These are phyloP conservation scores for Eurystomus gularis DNA, from an alignment of 2,113 vertebrate species.

Conservation along the genomic window DNA sequence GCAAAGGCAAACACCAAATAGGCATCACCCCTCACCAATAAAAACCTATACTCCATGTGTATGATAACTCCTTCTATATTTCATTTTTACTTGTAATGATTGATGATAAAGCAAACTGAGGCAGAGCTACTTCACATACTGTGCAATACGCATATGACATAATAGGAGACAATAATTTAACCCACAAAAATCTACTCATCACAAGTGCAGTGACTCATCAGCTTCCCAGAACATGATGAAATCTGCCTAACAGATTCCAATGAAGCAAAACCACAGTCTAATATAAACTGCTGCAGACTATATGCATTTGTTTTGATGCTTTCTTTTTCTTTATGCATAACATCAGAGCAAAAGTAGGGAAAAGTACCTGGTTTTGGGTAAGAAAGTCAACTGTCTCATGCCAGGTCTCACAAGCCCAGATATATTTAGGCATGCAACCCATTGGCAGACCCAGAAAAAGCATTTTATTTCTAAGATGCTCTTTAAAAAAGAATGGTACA, in stretches of 20 bases:
- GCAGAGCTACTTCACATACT: neutral
- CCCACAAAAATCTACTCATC: neutral
- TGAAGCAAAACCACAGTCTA: neutral
- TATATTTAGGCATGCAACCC: neutral
- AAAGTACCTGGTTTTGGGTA: neutral
- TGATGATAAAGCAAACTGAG: neutral
- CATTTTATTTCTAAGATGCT: neutral
- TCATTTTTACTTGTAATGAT: neutral
- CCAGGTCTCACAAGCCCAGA: neutral
- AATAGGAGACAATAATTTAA: neutral
- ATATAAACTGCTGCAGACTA: neutral
- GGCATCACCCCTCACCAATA: neutral
- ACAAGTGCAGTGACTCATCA: neutral
- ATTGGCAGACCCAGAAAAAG: neutral
- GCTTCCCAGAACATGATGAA: neutral
- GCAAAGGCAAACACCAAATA: neutral
- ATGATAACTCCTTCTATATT: neutral
- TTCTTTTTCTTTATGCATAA: neutral
- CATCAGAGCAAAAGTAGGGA: neutral
- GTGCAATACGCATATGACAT: neutral
- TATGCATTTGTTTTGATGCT: neutral
- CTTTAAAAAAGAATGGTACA: neutral
- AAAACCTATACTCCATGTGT: neutral
- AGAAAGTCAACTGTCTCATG: neutral
- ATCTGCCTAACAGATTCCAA: neutral